Conservation (phyloP, 2,113 vertebrate species). For the Uria aalge region DNA sequence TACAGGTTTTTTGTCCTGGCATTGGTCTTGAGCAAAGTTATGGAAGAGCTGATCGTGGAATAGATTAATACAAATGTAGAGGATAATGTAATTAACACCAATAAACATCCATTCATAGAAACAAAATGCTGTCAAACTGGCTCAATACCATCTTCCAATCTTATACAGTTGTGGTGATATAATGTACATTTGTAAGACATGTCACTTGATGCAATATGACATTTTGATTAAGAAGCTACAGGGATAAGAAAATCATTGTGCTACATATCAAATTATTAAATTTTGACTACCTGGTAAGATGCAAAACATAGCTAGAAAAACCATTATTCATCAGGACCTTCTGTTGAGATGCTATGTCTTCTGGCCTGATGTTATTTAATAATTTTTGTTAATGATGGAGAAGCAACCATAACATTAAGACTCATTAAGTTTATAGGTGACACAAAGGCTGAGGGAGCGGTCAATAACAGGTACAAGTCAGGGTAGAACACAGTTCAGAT, state of each 20-base stretch:
- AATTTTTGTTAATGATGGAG: neutral
- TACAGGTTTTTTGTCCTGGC: neutral
- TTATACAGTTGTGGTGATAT: neutral
- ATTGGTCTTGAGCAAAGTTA: neutral
- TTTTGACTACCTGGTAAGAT: neutral
- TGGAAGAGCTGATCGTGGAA: neutral
- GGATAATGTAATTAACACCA: neutral
- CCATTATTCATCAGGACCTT: neutral
- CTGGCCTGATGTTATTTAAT: neutral
- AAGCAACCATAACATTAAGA: neutral
- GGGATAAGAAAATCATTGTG: neutral
- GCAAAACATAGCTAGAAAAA: neutral
- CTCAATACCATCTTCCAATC: neutral
- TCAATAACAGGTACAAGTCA: neutral
- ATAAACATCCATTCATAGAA: neutral
- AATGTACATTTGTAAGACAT: neutral
- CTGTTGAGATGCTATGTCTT: neutral
- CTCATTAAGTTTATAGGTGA: neutral
- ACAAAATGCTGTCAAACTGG: neutral
- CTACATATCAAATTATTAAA: neutral
- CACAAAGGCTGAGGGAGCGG: neutral
- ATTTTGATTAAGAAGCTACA: neutral
- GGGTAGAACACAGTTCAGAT: neutral
- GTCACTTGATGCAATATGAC: neutral
- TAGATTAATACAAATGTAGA: neutral